Conservation (phyloP, 2,113 vertebrate species). For the Actenoides lindsayi region DNA sequence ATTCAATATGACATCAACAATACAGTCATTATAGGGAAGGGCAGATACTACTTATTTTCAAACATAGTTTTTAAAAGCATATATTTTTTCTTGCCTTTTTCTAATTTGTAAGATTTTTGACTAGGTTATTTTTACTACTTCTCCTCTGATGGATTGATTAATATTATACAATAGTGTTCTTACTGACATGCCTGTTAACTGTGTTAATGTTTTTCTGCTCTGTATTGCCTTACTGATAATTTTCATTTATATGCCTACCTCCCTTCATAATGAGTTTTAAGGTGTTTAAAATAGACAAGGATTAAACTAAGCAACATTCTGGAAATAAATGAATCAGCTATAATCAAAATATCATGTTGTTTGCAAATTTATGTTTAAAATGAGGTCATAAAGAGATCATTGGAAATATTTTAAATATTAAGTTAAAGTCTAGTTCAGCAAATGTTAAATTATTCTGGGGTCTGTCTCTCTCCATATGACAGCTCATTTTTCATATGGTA, state of each 20-base stretch:
- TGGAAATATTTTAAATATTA: neutral
- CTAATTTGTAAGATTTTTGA: neutral
- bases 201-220: neutral
- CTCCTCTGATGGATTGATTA: neutral
- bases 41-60: neutral
- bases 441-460: neutral
- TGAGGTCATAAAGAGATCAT: neutral
- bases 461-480: neutral
- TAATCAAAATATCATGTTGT: neutral
- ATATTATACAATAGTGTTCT: neutral
- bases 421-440: neutral
- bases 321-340: neutral
- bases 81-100: neutral
- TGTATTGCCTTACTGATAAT: neutral
- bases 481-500: slow-evolving; percentile 14
- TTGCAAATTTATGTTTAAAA: neutral
- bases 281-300: neutral
- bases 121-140: neutral
- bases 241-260: neutral
- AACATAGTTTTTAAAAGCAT: neutral
- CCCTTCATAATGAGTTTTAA: neutral
- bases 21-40: neutral
- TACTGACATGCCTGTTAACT: neutral
- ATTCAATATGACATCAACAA: neutral
- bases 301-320: neutral